Base-by-base conservation (phyloP, 1,140 invertebrate genomes). In the Drosophila azteca region DNA sequence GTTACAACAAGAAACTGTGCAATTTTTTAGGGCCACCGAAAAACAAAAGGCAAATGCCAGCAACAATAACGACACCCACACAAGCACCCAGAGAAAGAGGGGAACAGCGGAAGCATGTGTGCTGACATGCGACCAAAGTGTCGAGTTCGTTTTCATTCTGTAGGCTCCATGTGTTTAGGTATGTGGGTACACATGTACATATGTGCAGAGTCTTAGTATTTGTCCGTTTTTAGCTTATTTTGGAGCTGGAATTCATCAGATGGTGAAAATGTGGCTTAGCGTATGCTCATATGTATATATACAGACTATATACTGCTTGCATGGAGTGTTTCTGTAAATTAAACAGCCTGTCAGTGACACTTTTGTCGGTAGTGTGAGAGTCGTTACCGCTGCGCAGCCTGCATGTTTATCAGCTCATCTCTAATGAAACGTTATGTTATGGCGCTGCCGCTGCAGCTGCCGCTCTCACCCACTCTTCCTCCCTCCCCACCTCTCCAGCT, bases 371-470 rank as follows among this genome's bases (percentile, higher is more conserved):
- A 26, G 50, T 52, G 29, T 45, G 24, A n/a, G 35, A 62, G 41
- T 29, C 48, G 13, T 46, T 26, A 24, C 64, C 51, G 49, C 49
- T 77, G 43, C 51, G 59, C 35, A 39, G 35, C 29, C 51, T 83
- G 81, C 80, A 73, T 77, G 77, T 84, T 85, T 81, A 80, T 84
- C 81, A 77, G 73, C 77, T 84, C 82, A 84, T 81, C 73, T 84
- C 81, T 84, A 84, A 84, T 84, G 81, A 77, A 84, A 85, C 77
- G 81, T 85, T 85, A 81, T 81, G 82, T 81, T 85, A 77, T 79
- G 51, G 69, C 58, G 35, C 57, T 61, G 53, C 41, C 54, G 15
- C 46, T 50, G 75, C 75, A 70, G 15, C 80, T 61, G 59, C 75
- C 71, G 61, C 49, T 49, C 59, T 59, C 77, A 51, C 66, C 60